Base-by-base conservation (phyloP, 2,888 invertebrate genomes). In the Synanthedon myopaeformis region DNA sequence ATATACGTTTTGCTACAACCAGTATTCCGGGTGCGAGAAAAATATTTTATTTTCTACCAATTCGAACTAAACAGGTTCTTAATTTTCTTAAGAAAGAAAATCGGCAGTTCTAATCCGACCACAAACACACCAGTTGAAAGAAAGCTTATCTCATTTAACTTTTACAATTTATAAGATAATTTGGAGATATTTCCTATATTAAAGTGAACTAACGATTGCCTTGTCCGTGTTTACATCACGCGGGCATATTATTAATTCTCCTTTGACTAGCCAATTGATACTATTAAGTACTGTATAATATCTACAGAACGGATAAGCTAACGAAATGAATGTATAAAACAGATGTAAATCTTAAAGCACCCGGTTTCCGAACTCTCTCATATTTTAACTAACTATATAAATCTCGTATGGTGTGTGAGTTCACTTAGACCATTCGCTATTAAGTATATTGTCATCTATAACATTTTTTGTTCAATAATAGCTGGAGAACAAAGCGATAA, bases 291-390 rank as follows among this genome's bases (percentile, higher is more conserved):
- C 63, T 76, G 72, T 78, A 74, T 73, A 74, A 71, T 80, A 81
- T n/a, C n/a, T 35, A 13, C 68, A 75, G 75, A 79, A 77, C 74
- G 54, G 54, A 76, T 75, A 74, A 63, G 79, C 82, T 84, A 84
- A 83, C 72, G 72, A 82, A 85, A 80, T 74, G 69, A 82, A 77
- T 77, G 77, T 74, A 70, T 82, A 82, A 35, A 85, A 83, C 79
- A 79, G 84, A 80, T 86, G 80, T 86, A 83, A 79, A 86, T 79
- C 86, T 84, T 86, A 85, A 84, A 87, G 86, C 86, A 87, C 86
- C 86, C 83, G 84, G 85, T 84, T 85, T 82, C 76, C 82, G 73
- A 80, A 85, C 84, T 86, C 85, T 86, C 86, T 85, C 85, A 75
- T 82, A 77, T 79, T 84, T 82, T 79, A 80, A 78, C 74, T 85